Evolutionary conservation across 2,888 invertebrate species (phyloP).

Genomic region (Sabatieria punctata): DNA sequence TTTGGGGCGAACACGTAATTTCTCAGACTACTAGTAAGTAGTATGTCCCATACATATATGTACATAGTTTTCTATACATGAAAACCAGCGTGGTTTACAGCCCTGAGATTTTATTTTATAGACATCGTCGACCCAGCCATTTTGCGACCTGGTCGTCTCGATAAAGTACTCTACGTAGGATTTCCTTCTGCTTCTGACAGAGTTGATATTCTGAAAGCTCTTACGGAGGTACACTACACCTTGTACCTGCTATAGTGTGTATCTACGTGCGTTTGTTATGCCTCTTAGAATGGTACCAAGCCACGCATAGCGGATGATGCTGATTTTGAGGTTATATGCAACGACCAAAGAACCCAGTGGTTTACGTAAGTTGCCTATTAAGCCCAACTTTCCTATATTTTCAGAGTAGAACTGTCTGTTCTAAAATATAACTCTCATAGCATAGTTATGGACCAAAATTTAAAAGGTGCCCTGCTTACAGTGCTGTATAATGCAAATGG

Average conservation of each 20-base stretch:
- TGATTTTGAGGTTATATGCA: slow-evolving; percentile 50
- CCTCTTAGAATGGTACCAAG: slow-evolving; percentile 52
- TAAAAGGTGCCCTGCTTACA: too few species aligned
- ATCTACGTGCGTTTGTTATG: slow-evolving; percentile 1
- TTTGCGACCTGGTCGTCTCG: slow-evolving; percentile 69
- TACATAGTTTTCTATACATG: too few species aligned
- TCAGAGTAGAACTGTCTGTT: too few species aligned
- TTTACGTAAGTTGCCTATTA: slow-evolving; percentile 44
- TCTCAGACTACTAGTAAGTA: neutral
- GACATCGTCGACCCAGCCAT: slow-evolving; percentile 89
- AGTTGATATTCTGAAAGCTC: slow-evolving; percentile 64
- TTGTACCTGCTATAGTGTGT: neutral
- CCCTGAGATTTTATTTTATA: slow-evolving; percentile 19
- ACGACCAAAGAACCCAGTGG: slow-evolving; percentile 49
- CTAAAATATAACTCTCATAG: too few species aligned
- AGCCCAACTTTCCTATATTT: slow-evolving; percentile 9
- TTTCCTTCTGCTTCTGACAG: slow-evolving; percentile 62
- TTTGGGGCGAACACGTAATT: neutral
- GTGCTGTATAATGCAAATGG: too few species aligned
- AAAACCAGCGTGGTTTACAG: too few species aligned
- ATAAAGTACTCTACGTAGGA: slow-evolving; percentile 73
- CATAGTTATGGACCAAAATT: too few species aligned
- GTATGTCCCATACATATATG: too few species aligned
- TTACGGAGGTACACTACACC: slow-evolving; percentile 52
- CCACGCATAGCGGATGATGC: slow-evolving; percentile 61